A percentile compares a stretch with the other conserved stretches of the same genome.
phyloP scores from a whole-genome alignment of 2,113 vertebrate genomes.

The Xiphias gladius region DNA sequence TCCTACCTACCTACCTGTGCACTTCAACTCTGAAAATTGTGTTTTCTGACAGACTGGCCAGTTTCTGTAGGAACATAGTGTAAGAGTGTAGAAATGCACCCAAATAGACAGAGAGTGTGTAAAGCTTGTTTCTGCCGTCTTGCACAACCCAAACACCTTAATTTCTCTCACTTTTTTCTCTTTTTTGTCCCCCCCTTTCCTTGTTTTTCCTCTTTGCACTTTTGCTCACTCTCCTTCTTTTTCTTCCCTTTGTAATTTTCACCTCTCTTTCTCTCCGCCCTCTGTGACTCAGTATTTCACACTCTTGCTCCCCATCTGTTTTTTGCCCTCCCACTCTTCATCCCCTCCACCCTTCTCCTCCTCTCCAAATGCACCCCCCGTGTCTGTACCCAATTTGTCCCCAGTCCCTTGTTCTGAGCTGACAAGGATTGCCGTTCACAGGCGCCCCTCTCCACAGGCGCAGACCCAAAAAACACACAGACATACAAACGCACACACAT shows the following conservation, averaged over 20 bases:
- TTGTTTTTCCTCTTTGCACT: background rate
- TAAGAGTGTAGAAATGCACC: background rate
- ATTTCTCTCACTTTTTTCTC: background rate
- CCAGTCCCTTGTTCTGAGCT: conserved; percentile 59
- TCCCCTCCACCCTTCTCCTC: background rate
- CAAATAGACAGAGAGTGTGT: background rate
- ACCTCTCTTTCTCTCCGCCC: conserved; percentile 24
- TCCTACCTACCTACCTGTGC: background rate
- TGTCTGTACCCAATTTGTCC: conserved; percentile 72
- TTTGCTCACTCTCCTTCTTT: background rate
- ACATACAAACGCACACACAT: conserved; percentile 31
- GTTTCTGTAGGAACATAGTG: conserved; percentile 5
- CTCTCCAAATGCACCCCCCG: conserved; percentile 48
- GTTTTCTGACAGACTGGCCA: conserved; percentile 8
- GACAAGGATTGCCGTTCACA: conserved; percentile 83
- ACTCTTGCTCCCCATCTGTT: conserved; percentile 47
- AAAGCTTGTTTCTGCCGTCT: conserved; percentile 10
- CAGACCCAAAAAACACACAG: conserved; percentile 13
- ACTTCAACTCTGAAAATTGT: conserved; percentile 21
- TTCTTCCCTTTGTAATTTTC: conserved; percentile 31
- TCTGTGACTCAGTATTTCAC: conserved; percentile 28
- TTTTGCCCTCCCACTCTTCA: conserved; percentile 1
- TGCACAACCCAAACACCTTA: conserved; percentile 11
- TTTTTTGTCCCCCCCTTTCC: background rate
- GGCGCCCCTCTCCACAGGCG: conserved; percentile 56